These are phyloP conservation scores for Eira barbara DNA, from an alignment of 2,113 vertebrate genomes.

Conservation along the genomic window DNA sequence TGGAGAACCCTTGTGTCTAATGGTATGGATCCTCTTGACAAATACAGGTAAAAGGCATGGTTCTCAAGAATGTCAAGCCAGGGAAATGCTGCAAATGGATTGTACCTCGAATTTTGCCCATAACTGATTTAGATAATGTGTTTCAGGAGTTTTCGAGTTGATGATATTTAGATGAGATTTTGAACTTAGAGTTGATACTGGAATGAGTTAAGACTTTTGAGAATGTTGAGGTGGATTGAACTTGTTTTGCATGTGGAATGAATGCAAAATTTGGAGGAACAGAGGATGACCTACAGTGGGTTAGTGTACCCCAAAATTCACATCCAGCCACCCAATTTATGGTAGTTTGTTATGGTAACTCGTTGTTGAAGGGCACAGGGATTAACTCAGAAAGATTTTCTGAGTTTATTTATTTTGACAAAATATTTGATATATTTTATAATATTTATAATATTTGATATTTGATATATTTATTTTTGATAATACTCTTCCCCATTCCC, in stretches of 20 bases:
- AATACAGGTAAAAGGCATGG: neutral
- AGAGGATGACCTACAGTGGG: fast-evolving
- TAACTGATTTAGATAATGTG: neutral
- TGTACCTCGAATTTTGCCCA: fast-evolving
- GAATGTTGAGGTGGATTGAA: neutral
- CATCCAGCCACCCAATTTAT: neutral
- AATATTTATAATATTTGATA: no score
- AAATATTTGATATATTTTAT: no score
- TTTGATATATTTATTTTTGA: neutral
- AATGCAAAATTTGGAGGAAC: neutral
- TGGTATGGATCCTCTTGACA: neutral
- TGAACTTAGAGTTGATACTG: neutral
- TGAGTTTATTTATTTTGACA: neutral
- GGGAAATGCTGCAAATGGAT: neutral
- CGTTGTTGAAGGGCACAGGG: neutral
- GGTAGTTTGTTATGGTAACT: neutral
- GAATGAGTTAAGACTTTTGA: neutral
- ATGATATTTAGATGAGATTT: neutral
- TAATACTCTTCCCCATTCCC: neutral
- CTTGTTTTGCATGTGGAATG: neutral
- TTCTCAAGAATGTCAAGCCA: no score
- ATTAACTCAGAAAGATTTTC: neutral
- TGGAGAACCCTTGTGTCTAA: neutral
- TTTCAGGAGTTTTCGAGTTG: neutral
- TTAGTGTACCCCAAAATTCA: neutral